Base-by-base conservation (phyloP, 1,140 invertebrate genomes). In the Nephila pilipes region DNA sequence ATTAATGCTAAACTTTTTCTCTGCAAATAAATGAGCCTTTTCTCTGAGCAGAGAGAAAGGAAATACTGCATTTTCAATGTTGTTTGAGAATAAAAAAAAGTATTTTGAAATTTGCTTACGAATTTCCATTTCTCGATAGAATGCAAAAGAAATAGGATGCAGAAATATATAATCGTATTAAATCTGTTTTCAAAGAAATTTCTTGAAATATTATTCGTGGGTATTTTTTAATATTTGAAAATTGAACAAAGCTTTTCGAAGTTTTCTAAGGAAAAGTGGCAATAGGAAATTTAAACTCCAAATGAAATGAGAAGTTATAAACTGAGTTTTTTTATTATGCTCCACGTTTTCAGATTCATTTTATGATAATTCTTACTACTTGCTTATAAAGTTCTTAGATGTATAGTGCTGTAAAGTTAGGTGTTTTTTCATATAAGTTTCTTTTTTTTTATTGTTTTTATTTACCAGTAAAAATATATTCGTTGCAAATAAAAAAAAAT, bases 141-240 rank as follows among this genome's bases (percentile, higher is more conserved):
- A 87, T 36, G 16, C 2, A 18, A 38, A 38, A 22, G 32, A 32
- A 83, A 60, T 22, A 32, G 85, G 46, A 75, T 5, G 46, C 29
- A 32, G 18, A 87, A 87, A 87, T 58, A 32, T 87, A 75, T 58
- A 32, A 87, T 81, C 79, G 36, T 81, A 81, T 81, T 81, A 54
- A 81, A 81, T 54, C 46, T 14, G 38, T 54, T 81, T 81, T 18
- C 80, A 46, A 81, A 25, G 46, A 25, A 81, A 81, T 4, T 25
- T 54, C 12, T 16, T n/a, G 38, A 81, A 81, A 81, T 81, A 54
- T 22, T 46, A 54, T 81, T 54, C 20, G 22, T 3, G 22, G 8
- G 69, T 12, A 65, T 75, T 75, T 20, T 54, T 54, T 54, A 25
- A 46, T 81, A 55, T 55, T 81, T 81, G 38, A 81, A 55, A 81